Conservation (phyloP, 2,888 invertebrate genomes). For the Sphaerophoria taeniata region DNA sequence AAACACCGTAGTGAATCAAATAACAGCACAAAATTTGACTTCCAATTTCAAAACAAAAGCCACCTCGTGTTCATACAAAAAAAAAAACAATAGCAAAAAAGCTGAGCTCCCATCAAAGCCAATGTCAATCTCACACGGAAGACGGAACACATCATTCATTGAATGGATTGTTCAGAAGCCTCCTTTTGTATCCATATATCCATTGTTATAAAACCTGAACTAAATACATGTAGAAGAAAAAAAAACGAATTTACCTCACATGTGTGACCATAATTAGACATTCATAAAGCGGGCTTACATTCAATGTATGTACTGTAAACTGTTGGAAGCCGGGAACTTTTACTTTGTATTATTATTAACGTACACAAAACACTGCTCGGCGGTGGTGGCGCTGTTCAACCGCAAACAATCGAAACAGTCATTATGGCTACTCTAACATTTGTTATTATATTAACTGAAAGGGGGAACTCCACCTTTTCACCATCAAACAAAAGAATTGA, state of each 20-base stretch:
- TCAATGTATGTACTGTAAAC: neutral
- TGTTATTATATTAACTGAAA: neutral
- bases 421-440: slow-evolving; percentile 41
- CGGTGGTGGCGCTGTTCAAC: slow-evolving; percentile 1
- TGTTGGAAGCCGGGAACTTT: slow-evolving; percentile 39
- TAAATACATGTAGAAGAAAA: neutral
- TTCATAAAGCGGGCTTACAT: neutral
- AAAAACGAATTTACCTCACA: slow-evolving; percentile 62
- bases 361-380: neutral
- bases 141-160: slow-evolving; percentile 37
- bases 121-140: slow-evolving; percentile 37
- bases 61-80: neutral
- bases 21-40: slow-evolving; percentile 27
- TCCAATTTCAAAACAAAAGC: slow-evolving; percentile 47
- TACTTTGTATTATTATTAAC: slow-evolving; percentile 42
- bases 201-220: slow-evolving; percentile 22
- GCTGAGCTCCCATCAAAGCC: slow-evolving; percentile 4
- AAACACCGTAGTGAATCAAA: neutral
- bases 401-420: slow-evolving; percentile 58
- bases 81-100: slow-evolving; percentile 18
- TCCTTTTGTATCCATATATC: slow-evolving; percentile 34
- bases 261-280: slow-evolving; percentile 67
- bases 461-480: slow-evolving; percentile 50
- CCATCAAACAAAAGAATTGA: slow-evolving; percentile 22
- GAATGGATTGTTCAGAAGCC: slow-evolving; percentile 5